Evolutionary conservation across 2,888 invertebrate species (phyloP), one percentile per base, ranked within the genome.

Genomic region (Chrysolina oricalcia): DNA sequence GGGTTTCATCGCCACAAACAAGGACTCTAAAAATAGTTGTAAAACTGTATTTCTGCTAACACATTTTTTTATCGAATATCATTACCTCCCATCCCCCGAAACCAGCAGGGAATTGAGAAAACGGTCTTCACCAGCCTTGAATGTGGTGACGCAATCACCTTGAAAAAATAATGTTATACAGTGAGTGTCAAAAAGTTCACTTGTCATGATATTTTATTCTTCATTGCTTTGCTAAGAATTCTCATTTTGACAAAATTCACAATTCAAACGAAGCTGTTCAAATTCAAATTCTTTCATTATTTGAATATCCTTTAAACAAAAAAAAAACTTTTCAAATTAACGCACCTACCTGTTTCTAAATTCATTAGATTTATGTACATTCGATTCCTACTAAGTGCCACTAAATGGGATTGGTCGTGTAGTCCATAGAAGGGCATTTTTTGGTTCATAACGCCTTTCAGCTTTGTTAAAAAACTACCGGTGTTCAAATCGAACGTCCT

Each of bases 361-460:
- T 96, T 95, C 93, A 96, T 95, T 81, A 96, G 91, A 89, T 96
- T 96, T 80, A 96, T 95, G 85, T 96, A 96, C 96, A 96, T 96
- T 84, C 96, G 90, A 90, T 97, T 97, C 74, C 97, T 90, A 9
- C 96, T 94, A 48, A 97, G 90, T 4, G 96, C 94, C 43, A 97
- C 96, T 77, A 95, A 89, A 86, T 96, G 96, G 68, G 92, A 92
- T 68, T 92, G 89, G 89, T 96, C 95, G 87, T 96, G 95, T 11
- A 96, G 91, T 0, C 96, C 96, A 89, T 94, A 97, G 88, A 93
- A 96, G 73, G 97, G 96, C 96, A 96, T 96, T 89, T 96, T 96
- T 88, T 97, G 96, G 90, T 97, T 97, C 95, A 97, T 96, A 40
- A 97, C 95, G 46, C 95, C 95, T 86, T 95, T 94, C 63, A 96